Conservation (phyloP, 2,888 invertebrate genomes). For the Lasioglossum leucozonium region DNA sequence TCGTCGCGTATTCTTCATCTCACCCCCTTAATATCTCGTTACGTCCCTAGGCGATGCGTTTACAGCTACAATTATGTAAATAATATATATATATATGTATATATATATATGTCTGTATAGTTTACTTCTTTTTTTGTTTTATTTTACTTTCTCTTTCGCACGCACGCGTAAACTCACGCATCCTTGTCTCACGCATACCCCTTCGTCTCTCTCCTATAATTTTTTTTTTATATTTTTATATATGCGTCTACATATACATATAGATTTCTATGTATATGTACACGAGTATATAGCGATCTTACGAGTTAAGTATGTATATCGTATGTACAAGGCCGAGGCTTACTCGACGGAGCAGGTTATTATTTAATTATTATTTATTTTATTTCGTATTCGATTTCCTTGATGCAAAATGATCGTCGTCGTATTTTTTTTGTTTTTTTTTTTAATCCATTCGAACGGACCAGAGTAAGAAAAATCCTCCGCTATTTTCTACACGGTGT, state of each 20-base stretch:
- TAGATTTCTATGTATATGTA: neutral
- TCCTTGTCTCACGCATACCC: neutral
- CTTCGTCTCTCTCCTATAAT: neutral
- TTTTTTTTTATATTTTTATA: constrained; percentile 9
- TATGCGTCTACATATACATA: neutral
- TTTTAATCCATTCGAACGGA: constrained; percentile 18
- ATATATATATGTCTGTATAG: constrained; percentile 26
- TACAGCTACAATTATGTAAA: constrained; percentile 49
- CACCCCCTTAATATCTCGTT: constrained; percentile 20
- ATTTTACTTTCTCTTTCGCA: constrained; percentile 14
- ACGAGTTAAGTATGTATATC: constrained; percentile 46
- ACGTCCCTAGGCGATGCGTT: constrained; percentile 43
- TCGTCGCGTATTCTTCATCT: constrained; percentile 17
- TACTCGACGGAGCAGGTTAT: constrained; percentile 12
- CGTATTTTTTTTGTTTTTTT: too few species aligned
- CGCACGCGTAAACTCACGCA: constrained; percentile 9
- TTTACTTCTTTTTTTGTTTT: constrained; percentile 16
- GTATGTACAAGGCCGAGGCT: constrained; percentile 64
- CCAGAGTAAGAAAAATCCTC: constrained; percentile 34
- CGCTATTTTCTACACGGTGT: constrained; percentile 13
- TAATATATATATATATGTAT: constrained; percentile 49
- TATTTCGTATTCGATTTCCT: constrained; percentile 6
- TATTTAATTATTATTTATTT: constrained; percentile 1
- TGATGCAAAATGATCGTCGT: constrained; percentile 44
- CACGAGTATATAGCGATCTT: constrained; percentile 15